These are phyloP conservation scores for Tethea ocularis DNA, from an alignment of 2,888 invertebrate genomes.

Conservation along the genomic window DNA sequence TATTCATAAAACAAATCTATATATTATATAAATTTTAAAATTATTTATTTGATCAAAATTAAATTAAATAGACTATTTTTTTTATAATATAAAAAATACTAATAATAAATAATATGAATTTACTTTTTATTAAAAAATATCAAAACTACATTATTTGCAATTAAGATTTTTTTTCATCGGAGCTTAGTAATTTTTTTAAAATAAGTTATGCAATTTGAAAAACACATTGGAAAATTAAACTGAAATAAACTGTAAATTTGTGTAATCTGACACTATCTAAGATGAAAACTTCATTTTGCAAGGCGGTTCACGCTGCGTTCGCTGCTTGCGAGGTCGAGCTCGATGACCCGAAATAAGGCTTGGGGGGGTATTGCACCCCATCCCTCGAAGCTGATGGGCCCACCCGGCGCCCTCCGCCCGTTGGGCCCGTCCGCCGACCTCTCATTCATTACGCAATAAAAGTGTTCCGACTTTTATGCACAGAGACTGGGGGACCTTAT, in stretches of 20 bases:
- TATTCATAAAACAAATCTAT: too few relatives aligned
- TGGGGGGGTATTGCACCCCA: constrained; percentile 67
- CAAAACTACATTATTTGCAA: too few relatives aligned
- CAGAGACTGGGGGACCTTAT: constrained; percentile 20
- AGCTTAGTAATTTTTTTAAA: too few relatives aligned
- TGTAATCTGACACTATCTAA: constrained; percentile 57
- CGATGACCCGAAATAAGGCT: constrained; percentile 83
- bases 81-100: too few relatives aligned
- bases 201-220: constrained; percentile 18
- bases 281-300: constrained; percentile 75
- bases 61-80: too few relatives aligned
- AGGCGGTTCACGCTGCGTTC: constrained; percentile 72
- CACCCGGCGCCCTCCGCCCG: constrained; percentile 46
- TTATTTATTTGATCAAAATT: too few relatives aligned
- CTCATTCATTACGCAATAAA: constrained; percentile 83
- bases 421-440: constrained; percentile 75
- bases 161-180: too few relatives aligned
- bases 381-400: constrained; percentile 36
- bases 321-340: constrained; percentile 69
- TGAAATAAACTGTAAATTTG: too few relatives aligned
- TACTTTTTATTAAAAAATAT: too few relatives aligned
- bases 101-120: too few relatives aligned
- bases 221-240: too few relatives aligned
- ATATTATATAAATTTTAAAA: too few relatives aligned
- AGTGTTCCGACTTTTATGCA: constrained; percentile 65